Evolutionary conservation across 2,888 invertebrate genomes (phyloP).

Genomic region (Malachius bipustulatus): DNA sequence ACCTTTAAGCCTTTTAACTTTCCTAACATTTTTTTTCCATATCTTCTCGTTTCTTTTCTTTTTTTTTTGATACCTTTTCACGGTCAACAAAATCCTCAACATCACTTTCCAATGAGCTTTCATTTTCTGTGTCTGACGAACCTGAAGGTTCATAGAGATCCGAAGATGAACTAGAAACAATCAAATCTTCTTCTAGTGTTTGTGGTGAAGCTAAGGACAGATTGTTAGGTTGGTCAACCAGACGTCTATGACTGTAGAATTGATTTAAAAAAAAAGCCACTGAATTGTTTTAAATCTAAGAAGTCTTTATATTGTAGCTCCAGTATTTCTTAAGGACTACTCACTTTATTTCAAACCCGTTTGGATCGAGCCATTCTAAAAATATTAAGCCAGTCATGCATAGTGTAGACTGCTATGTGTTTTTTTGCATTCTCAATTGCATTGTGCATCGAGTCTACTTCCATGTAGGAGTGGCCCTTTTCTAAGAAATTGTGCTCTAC

Average conservation of each 20-base stretch:
- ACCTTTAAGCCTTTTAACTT: constrained; percentile 6
- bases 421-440: background rate
- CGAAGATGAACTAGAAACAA: constrained; percentile 4
- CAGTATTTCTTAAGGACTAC: background rate
- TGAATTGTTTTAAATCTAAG: background rate
- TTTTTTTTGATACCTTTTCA: constrained; percentile 5
- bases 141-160: constrained; percentile 3
- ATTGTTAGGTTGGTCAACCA: constrained; percentile 3
- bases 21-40: constrained; percentile 9
- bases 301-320: background rate
- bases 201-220: background rate
- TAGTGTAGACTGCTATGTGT: background rate
- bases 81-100: background rate
- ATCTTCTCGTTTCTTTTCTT: background rate
- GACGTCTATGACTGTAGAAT: too few relatives aligned
- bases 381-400: constrained; percentile 3
- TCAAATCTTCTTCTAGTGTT: constrained; percentile 4
- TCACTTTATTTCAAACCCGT: background rate
- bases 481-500: constrained; percentile 3
- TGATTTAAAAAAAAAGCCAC: too few relatives aligned
- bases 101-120: constrained; percentile 1
- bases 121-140: constrained; percentile 4
- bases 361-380: background rate
- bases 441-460: constrained; percentile 1
- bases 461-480: too few relatives aligned